Base-by-base conservation (phyloP, 2,113 vertebrate species). In the Recurvirostra avosetta region DNA sequence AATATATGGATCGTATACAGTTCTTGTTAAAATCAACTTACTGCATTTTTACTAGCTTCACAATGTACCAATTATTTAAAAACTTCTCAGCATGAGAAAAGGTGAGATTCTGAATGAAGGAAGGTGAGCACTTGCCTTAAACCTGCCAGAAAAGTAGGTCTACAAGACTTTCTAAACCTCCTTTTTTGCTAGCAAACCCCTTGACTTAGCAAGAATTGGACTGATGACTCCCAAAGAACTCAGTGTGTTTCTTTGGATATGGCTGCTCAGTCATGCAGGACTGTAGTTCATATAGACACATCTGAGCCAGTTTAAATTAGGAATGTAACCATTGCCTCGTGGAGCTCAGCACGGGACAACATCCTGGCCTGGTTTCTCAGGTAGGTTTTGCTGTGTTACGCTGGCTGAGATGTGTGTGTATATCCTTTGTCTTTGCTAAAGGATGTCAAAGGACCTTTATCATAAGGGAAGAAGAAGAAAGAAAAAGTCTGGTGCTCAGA, bases 261-360 rank as follows among this genome's bases (percentile, higher is more conserved):
- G 40, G 15, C 49, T 78, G 26, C 1, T 2, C 7, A 47, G 43
- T 47, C 36, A 12, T 12, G 20, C 21, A 65, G 61, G 49, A 6
- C 23, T 52, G 40, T 47, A 30, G 70, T 23, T 76, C 19, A 4
- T 25, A 11, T 1, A 40, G 71, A 58, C 0, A 2, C 40, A 36
- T 16, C 47, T 56, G 61, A 88, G 70, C 20, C 52, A 78, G 66
- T 93, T 67, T 85, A 71, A 78, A 67, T 85, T 62, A 78, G 61
- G 26, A 63, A 14, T 4, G 32, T n/a, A 32, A 30, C 38, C 17
- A 29, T 6, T 36, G 36, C 3, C 0, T 43, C 17, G 12, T 0
- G 2, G 53, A 83, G 45, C 55, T 91, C 68, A 56, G 50, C 45
- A 71, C 17, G 47, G 43, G 56, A 41, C 34, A 62, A 5, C 8